Evolutionary conservation across 2,113 vertebrate genomes (phyloP).

Genomic region (Trogon melanurus): DNA sequence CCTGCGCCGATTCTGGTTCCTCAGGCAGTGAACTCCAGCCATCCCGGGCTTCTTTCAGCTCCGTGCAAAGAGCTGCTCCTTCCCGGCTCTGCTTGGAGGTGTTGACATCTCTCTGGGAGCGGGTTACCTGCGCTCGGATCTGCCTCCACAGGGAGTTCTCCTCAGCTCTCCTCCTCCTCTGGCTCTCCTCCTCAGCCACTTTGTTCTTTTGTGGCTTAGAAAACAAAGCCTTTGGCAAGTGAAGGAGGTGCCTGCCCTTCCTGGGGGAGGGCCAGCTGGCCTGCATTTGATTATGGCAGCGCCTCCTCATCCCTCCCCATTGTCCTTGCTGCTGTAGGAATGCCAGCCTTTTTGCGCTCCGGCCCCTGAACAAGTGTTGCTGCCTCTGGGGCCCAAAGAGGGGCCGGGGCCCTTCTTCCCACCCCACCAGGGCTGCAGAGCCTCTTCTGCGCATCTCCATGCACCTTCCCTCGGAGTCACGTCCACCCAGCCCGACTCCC

Average conservation of each 20-base stretch:
- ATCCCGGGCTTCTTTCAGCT: background rate
- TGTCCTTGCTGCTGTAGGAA: conserved; percentile 61
- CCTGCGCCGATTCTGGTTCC: background rate
- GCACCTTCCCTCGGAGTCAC: background rate
- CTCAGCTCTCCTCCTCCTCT: background rate
- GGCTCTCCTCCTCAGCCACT: background rate
- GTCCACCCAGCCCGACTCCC: background rate
- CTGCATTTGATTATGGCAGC: conserved; percentile 62
- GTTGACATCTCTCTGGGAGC: background rate
- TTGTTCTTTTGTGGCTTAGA: conserved; percentile 56
- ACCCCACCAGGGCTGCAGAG: background rate
- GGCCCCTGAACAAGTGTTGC: conserved; percentile 43
- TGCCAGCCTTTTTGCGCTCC: conserved; percentile 27
- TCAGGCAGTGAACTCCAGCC: background rate
- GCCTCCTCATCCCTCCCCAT: conserved; percentile 52
- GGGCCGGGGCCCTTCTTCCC: conserved; percentile 16
- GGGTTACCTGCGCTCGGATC: background rate
- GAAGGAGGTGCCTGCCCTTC: conserved; percentile 61
- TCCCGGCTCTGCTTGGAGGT: background rate
- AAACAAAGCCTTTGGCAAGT: conserved; percentile 68
- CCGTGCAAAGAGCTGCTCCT: background rate
- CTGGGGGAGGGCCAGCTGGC: conserved; percentile 67
- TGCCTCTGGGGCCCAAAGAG: conserved; percentile 42
- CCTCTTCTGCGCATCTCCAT: background rate
- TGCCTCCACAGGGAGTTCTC: background rate